These are phyloP conservation scores for Nesidiocoris tenuis DNA, from an alignment of 2,888 invertebrate species.

Conservation along the genomic window DNA sequence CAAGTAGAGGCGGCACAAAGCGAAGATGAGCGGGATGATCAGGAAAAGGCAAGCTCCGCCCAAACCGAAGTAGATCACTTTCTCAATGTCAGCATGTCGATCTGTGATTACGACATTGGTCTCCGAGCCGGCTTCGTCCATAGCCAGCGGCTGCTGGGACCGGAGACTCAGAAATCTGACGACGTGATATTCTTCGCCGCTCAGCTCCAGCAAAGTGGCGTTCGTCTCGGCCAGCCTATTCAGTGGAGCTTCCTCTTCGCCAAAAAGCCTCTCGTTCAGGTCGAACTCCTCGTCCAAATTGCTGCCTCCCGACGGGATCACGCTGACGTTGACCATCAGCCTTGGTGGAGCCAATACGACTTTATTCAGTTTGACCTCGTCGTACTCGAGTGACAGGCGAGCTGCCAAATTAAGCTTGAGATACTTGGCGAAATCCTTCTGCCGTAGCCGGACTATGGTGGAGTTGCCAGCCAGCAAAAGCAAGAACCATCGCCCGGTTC, in stretches of 20 bases:
- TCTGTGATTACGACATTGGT: slow-evolving; percentile 49
- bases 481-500: slow-evolving; percentile 52
- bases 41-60: slow-evolving; percentile 51
- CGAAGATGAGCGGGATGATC: slow-evolving; percentile 50
- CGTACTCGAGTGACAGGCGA: slow-evolving; percentile 53
- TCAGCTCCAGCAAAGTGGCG: slow-evolving; percentile 53
- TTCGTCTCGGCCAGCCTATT: slow-evolving; percentile 53
- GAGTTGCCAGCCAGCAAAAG: slow-evolving; percentile 53
- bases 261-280: slow-evolving; percentile 49
- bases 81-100: slow-evolving; percentile 52
- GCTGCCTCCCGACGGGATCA: slow-evolving; percentile 51
- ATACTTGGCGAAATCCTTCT: slow-evolving; percentile 53
- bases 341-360: slow-evolving; percentile 52
- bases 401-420: slow-evolving; percentile 53
- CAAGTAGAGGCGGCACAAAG: slow-evolving; percentile 49
- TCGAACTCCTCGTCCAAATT: slow-evolving; percentile 50
- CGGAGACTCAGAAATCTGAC: slow-evolving; percentile 51
- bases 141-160: slow-evolving; percentile 50
- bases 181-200: slow-evolving; percentile 54
- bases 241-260: slow-evolving; percentile 52
- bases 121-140: slow-evolving; percentile 49
- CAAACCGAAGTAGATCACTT: slow-evolving; percentile 51
- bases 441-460: slow-evolving; percentile 52
- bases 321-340: slow-evolving; percentile 53
- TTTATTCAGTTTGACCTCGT: slow-evolving; percentile 53